Percentiles rank a stretch among this genome's conserved stretches.
Evolutionary conservation across 2,888 invertebrate genomes (phyloP).

Genomic region (Apodemia hepburni): DNA sequence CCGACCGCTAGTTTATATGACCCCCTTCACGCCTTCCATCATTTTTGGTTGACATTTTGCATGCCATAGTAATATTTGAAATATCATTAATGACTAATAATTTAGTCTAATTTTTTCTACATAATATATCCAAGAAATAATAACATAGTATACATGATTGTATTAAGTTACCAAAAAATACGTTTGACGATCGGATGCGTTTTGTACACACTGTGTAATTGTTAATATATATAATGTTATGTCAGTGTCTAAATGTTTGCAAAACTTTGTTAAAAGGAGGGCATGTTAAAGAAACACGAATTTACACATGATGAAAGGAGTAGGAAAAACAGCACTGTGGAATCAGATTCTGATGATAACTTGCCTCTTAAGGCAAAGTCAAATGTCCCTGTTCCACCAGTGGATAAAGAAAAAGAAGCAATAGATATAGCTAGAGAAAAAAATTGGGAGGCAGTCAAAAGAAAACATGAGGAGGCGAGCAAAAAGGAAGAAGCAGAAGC

Average conservation of each 20-base stretch:
- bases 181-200: no score
- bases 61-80: no score
- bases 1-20: no score
- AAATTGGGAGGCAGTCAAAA: slow-evolving; percentile 77
- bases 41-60: no score
- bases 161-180: no score
- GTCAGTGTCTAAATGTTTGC: neutral
- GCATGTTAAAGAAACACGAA: slow-evolving; percentile 69
- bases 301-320: slow-evolving; percentile 53
- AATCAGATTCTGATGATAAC: slow-evolving; percentile 74
- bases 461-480: slow-evolving; percentile 77
- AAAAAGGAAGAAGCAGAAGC: slow-evolving; percentile 71
- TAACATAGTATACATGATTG: no score
- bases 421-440: slow-evolving; percentile 77
- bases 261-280: slow-evolving; percentile 49
- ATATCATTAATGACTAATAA: no score
- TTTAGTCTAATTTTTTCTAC: no score
- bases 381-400: slow-evolving; percentile 45
- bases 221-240: neutral
- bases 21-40: no score
- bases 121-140: no score
- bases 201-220: no score
- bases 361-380: slow-evolving; percentile 65
- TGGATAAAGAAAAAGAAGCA: slow-evolving; percentile 74
- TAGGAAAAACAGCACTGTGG: slow-evolving; percentile 65